Evolutionary conservation across 1,140 invertebrate species (phyloP).

Genomic region (Charaxes varanes): DNA sequence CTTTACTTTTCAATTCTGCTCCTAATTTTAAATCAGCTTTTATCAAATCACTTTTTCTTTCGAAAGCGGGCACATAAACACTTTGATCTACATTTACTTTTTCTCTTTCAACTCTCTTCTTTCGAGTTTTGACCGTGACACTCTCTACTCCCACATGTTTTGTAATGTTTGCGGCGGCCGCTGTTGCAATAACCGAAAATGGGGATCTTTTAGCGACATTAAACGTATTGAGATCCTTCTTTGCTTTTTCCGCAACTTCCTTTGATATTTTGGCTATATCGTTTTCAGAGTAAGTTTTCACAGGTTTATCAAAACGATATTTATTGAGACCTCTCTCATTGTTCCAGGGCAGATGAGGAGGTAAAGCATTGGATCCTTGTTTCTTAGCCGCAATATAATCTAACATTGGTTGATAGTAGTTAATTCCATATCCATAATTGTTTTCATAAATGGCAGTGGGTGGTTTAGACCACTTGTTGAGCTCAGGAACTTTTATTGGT

Average conservation of each 20-base stretch:
- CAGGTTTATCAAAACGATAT: constrained; percentile 74
- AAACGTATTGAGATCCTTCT: constrained; percentile 77
- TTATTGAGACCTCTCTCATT: constrained; percentile 80
- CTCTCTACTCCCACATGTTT: constrained; percentile 78
- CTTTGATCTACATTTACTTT: constrained; percentile 40
- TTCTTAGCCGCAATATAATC: constrained; percentile 82
- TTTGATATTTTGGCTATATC: constrained; percentile 79
- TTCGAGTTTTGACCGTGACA: constrained; percentile 70
- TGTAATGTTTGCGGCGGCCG: constrained; percentile 78
- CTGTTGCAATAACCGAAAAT: constrained; percentile 79
- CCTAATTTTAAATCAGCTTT: constrained; percentile 71
- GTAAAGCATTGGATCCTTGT: constrained; percentile 58
- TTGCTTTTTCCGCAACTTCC: constrained; percentile 79
- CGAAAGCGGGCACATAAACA: constrained; percentile 62
- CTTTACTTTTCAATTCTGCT: constrained; percentile 78
- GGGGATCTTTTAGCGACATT: constrained; percentile 79
- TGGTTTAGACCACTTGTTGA: constrained; percentile 71
- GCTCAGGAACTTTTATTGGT: constrained; percentile 53
- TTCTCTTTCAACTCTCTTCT: constrained; percentile 66
- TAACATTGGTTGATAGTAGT: constrained; percentile 89
- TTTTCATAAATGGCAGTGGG: constrained; percentile 83
- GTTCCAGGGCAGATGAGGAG: constrained; percentile 82
- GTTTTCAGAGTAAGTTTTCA: constrained; percentile 77
- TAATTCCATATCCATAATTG: constrained; percentile 87
- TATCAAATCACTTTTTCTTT: constrained; percentile 70